phyloP scores from a whole-genome alignment of 2,888 invertebrate genomes.

The Drosophila anomelani region DNA sequence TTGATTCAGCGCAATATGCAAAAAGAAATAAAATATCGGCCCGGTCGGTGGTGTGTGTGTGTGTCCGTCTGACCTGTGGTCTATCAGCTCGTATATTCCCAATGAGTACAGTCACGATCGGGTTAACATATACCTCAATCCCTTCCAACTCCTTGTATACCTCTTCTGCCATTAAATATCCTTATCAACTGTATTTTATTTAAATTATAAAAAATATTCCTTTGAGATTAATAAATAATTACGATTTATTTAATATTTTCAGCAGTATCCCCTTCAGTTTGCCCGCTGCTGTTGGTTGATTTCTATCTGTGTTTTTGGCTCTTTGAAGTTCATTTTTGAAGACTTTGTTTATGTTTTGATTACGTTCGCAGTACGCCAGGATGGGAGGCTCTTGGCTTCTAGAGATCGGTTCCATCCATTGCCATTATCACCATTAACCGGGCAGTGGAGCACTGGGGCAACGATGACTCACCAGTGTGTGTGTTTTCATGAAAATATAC shows the following conservation, averaged over 20 bases:
- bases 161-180: neutral
- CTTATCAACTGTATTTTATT: neutral
- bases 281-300: slow-evolving; percentile 20
- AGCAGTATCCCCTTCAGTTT: neutral
- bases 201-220: too few relatives aligned
- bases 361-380: neutral
- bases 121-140: neutral
- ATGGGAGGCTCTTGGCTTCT: neutral
- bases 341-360: slow-evolving; percentile 48
- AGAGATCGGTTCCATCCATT: slow-evolving; percentile 1
- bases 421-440: slow-evolving; percentile 14
- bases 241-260: neutral
- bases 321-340: slow-evolving; percentile 36
- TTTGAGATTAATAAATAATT: neutral
- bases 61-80: slow-evolving; percentile 29
- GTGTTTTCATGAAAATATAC: neutral
- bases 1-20: slow-evolving; percentile 48
- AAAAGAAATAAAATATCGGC: slow-evolving; percentile 43
- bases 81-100: slow-evolving; percentile 19
- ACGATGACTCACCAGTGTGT: slow-evolving; percentile 23
- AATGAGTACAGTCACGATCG: neutral
- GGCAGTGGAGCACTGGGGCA: slow-evolving; percentile 41
- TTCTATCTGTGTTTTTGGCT: slow-evolving; percentile 10
- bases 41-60: slow-evolving; percentile 11
- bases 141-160: neutral